Evolutionary conservation across 2,113 vertebrate genomes (phyloP).

Genomic region (Pogonocichla stellata): DNA sequence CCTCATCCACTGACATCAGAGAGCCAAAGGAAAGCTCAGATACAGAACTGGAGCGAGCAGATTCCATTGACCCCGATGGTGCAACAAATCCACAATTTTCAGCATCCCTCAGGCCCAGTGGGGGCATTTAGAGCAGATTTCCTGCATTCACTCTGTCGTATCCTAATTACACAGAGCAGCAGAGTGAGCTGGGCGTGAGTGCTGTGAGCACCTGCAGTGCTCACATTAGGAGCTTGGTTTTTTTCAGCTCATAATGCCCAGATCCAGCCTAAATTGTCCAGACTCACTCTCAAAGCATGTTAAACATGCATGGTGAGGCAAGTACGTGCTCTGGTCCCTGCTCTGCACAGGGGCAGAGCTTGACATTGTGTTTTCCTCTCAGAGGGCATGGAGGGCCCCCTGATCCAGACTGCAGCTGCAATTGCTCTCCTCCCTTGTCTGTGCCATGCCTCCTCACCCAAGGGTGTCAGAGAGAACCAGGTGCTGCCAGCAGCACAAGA

Average conservation of each 20-base stretch:
- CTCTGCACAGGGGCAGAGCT: background rate
- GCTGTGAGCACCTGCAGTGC: background rate
- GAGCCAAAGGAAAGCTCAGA: background rate
- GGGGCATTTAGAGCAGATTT: background rate
- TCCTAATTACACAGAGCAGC: background rate
- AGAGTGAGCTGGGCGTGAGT: background rate
- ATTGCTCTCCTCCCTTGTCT: background rate
- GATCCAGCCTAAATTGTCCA: background rate
- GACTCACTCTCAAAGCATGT: background rate
- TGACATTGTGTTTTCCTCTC: background rate
- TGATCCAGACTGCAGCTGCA: background rate
- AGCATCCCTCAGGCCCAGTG: background rate
- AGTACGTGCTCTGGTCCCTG: background rate
- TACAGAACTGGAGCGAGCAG: background rate
- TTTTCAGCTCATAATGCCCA: background rate
- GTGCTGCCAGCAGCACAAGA: background rate
- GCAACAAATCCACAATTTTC: background rate
- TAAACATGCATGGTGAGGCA: accelerated
- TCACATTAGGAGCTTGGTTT: background rate
- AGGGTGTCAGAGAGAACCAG: background rate
- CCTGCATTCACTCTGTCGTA: background rate
- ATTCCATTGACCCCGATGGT: background rate
- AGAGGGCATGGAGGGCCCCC: background rate
- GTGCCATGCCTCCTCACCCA: background rate
- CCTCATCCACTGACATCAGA: background rate